phyloP scores from a whole-genome alignment of 1,140 invertebrate species.

The Lepeophtheirus salmonis region DNA sequence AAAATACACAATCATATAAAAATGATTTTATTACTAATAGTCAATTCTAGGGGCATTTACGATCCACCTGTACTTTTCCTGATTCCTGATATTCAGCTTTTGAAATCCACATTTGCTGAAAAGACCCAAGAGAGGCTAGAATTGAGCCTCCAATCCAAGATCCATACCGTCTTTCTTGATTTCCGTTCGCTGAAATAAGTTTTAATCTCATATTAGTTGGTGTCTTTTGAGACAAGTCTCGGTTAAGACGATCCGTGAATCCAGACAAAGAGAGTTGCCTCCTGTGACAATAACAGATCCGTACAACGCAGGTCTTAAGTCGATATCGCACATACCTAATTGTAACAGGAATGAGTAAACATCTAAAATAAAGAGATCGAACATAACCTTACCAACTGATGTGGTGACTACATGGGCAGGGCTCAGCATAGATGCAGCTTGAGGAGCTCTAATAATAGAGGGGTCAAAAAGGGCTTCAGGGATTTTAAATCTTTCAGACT shows the following conservation, averaged over 20 bases:
- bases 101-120: slow-evolving; percentile 95
- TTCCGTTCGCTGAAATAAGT: slow-evolving; percentile 59
- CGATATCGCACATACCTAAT: slow-evolving; percentile 12
- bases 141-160: slow-evolving; percentile 94
- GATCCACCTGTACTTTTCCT: slow-evolving; percentile 72
- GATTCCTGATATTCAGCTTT: slow-evolving; percentile 90
- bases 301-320: slow-evolving; percentile 38
- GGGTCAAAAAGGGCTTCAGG: slow-evolving; percentile 81
- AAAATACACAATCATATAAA: too few relatives aligned
- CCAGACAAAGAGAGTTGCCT: slow-evolving; percentile 68
- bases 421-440: slow-evolving; percentile 51
- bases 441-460: slow-evolving; percentile 31
- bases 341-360: not conserved
- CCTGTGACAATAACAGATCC: slow-evolving; percentile 75
- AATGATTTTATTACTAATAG: too few relatives aligned
- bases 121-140: slow-evolving; percentile 76
- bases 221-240: slow-evolving; percentile 66
- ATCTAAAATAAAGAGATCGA: slow-evolving; percentile 65
- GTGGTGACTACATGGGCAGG: slow-evolving; percentile 62
- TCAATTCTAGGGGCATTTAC: slow-evolving; percentile 72
- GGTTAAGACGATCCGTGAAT: slow-evolving; percentile 63
- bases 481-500: slow-evolving; percentile 62
- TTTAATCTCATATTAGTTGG: slow-evolving; percentile 73
- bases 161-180: slow-evolving; percentile 65
- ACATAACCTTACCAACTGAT: slow-evolving; percentile 78